Evolutionary conservation across 2,797 vertebrate genomes (phyloP), one percentile per base, ranked within the genome.

Genomic region (Steatocranus sp.): DNA sequence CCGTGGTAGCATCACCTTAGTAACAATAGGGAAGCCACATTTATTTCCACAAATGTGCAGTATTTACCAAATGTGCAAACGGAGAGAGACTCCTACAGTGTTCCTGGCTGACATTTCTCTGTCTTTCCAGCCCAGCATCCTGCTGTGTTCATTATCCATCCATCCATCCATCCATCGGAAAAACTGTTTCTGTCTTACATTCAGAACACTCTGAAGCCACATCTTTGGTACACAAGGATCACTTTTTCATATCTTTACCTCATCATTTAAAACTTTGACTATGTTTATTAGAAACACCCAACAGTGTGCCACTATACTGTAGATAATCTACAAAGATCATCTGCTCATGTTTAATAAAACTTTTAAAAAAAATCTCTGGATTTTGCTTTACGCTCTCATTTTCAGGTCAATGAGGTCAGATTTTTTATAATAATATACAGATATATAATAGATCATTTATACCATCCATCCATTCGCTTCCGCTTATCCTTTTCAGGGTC

Each of bases 251-350:
- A 20, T 20, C 7, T 8, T 61, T 61, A 66, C n/a, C 32, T n/a
- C 18, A 20, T 61, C 18, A 0, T 63, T 63, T 63, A 3, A 61
- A 63, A 63, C 30, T 36, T 63, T 36, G 58, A 5, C 10, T 34
- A 8, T 36, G 30, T 36, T 61, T 36, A 36, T 36, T 63, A 36
- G 32, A 36, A 36, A 1, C 18, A 20, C 32, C 11, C 11, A 63
- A 18, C 18, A 38, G 18, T 38, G 34, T 63, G 11, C 1, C 3
- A 0, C 34, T 63, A 12, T 2, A 63, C 58, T 38, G 32, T 0
- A 63, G 32, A 36, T 20, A 18, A 18, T 58, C 54, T n/a, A 34
- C 17, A 32, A 58, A 63, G 18, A 63, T 12, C 18, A 63, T 36
- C 58, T 36, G 32, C 32, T 36, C 11, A 63, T 36, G 32, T 61